Evolutionary conservation across 2,888 invertebrate genomes (phyloP).

Genomic region (Tridacna crocea): DNA sequence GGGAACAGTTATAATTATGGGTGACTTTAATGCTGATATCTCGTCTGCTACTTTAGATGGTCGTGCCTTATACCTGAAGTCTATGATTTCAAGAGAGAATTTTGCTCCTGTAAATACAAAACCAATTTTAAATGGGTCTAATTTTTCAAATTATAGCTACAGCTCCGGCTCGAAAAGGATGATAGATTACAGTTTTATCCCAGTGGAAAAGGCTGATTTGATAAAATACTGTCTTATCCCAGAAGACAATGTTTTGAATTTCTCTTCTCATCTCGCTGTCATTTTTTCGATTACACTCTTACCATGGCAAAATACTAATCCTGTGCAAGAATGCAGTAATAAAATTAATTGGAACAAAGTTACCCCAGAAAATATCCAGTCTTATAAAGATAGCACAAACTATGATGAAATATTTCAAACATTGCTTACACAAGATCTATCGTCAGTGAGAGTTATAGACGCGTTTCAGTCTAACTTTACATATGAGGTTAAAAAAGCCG

Average conservation of each 20-base stretch:
- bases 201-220: neutral
- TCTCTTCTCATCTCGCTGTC: conserved; percentile 14
- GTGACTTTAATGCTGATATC: conserved; percentile 21
- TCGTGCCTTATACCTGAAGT: neutral
- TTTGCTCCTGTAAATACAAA: neutral
- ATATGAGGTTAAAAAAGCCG: neutral
- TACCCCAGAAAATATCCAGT: neutral
- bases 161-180: neutral
- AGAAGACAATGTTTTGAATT: conserved; percentile 15
- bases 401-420: neutral
- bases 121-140: neutral
- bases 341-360: conserved; percentile 6
- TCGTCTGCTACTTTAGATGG: neutral
- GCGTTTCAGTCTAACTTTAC: neutral
- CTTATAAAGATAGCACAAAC: neutral
- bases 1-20: conserved; percentile 14
- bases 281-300: neutral
- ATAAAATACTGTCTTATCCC: neutral
- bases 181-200: conserved; percentile 19
- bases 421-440: neutral
- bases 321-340: neutral
- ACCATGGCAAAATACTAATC: neutral
- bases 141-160: conserved; percentile 7
- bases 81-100: neutral
- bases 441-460: neutral